Percentiles rank a stretch among this genome's conserved stretches.
phyloP scores from a whole-genome alignment of 2,113 vertebrate genomes.

The Amblyornis subalaris region DNA sequence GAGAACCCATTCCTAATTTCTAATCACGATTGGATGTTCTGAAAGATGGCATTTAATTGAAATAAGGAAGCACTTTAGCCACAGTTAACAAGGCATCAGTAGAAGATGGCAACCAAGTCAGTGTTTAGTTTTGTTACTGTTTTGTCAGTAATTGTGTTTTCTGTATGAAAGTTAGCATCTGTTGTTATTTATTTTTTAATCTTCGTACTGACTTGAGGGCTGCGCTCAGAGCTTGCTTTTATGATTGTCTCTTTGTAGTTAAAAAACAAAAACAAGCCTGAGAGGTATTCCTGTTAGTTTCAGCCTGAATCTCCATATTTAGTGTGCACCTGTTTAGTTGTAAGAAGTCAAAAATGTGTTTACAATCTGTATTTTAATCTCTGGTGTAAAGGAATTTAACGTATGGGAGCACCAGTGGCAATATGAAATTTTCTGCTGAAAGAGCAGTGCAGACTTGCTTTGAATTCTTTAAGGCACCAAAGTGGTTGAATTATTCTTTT shows the following conservation, averaged over 20 bases:
- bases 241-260: not conserved
- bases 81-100: not conserved
- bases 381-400: not conserved
- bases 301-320: not conserved
- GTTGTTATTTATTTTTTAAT: constrained; percentile 1
- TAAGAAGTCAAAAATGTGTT: not conserved
- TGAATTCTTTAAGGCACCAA: not conserved
- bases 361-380: not conserved
- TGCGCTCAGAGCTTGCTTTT: not conserved
- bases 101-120: not conserved
- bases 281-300: not conserved
- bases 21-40: not conserved
- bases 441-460: not conserved
- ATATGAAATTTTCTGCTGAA: not conserved
- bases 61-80: not conserved
- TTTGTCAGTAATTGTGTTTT: constrained; percentile 26
- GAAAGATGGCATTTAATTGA: not conserved
- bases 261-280: not conserved
- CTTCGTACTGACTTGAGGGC: not conserved
- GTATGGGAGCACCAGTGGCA: not conserved
- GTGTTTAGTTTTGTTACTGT: not conserved
- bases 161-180: not conserved
- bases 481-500: not conserved
- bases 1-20: not conserved
- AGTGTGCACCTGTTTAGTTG: not conserved